Percentiles rank a stretch among this genome's conserved stretches.
Evolutionary conservation across 2,888 invertebrate species (phyloP).

Genomic region (Ennomos erosarius): DNA sequence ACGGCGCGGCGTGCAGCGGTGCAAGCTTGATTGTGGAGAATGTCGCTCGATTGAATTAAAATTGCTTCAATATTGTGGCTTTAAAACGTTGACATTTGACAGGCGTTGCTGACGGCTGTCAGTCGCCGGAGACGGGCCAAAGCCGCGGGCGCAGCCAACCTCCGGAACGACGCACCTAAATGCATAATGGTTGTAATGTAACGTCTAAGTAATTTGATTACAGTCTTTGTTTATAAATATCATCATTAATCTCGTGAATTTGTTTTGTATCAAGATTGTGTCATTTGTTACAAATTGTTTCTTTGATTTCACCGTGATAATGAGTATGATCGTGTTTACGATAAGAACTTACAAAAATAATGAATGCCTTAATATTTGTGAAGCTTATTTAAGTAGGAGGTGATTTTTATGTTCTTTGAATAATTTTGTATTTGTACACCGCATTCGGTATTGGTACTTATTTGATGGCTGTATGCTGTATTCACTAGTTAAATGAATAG

Average conservation of each 20-base stretch:
- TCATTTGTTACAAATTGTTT: constrained; percentile 28
- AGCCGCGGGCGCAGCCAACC: constrained; percentile 40
- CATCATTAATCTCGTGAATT: constrained; percentile 22
- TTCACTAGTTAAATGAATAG: too few relatives aligned
- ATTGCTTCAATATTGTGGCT: constrained; percentile 75
- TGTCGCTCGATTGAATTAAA: constrained; percentile 80
- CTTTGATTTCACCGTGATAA: constrained; percentile 23
- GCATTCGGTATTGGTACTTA: too few relatives aligned
- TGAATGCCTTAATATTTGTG: neutral
- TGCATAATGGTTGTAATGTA: constrained; percentile 35
- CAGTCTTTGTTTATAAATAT: constrained; percentile 29
- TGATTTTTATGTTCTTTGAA: neutral
- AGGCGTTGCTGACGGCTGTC: constrained; percentile 72
- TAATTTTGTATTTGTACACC: too few relatives aligned
- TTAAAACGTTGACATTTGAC: constrained; percentile 77
- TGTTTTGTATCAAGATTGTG: constrained; percentile 29
- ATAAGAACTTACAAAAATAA: constrained; percentile 8
- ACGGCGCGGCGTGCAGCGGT: constrained; percentile 37
- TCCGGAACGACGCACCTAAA: constrained; percentile 40
- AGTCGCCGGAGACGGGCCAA: constrained; percentile 39
- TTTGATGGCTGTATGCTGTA: too few relatives aligned
- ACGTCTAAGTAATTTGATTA: constrained; percentile 30
- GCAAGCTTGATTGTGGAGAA: constrained; percentile 59
- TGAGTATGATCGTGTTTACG: constrained; percentile 6
- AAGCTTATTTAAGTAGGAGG: too few relatives aligned